A percentile compares a stretch with the other conserved stretches of the same genome.
Conservation (phyloP, 2,113 vertebrate species). For the Gymnobelideus leadbeateri region DNA sequence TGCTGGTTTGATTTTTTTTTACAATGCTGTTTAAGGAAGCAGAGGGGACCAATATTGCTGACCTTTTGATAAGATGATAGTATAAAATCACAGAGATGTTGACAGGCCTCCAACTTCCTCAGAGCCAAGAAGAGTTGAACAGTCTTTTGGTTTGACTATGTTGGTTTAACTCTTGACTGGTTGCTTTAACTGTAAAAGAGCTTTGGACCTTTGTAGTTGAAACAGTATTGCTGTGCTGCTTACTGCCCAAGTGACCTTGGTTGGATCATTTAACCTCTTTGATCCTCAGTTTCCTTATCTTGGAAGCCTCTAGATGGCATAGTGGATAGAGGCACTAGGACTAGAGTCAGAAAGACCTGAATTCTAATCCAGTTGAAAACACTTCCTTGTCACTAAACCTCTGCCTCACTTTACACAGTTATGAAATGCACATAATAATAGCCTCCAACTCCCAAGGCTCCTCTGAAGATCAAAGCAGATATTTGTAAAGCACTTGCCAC, state of each 20-base stretch:
- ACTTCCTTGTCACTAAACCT: neutral
- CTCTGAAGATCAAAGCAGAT: neutral
- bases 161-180: neutral
- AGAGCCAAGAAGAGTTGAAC: neutral
- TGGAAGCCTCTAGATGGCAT: neutral
- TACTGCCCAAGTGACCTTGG: neutral
- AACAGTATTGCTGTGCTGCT: neutral
- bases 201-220: neutral
- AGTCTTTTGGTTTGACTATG: fast-evolving
- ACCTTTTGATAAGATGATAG: slow-evolving; percentile 19
- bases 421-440: neutral
- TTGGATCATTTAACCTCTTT: neutral
- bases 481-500: neutral
- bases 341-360: neutral
- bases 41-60: neutral
- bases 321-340: neutral
- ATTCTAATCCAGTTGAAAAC: neutral
- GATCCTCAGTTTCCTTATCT: neutral
- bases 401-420: neutral
- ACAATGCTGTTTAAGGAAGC: neutral
- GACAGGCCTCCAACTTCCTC: neutral
- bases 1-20: neutral
- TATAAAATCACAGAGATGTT: neutral
- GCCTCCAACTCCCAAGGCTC: neutral
- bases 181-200: fast-evolving